phyloP scores from a whole-genome alignment of 2,888 invertebrate genomes.

The Stenurella melanura region DNA sequence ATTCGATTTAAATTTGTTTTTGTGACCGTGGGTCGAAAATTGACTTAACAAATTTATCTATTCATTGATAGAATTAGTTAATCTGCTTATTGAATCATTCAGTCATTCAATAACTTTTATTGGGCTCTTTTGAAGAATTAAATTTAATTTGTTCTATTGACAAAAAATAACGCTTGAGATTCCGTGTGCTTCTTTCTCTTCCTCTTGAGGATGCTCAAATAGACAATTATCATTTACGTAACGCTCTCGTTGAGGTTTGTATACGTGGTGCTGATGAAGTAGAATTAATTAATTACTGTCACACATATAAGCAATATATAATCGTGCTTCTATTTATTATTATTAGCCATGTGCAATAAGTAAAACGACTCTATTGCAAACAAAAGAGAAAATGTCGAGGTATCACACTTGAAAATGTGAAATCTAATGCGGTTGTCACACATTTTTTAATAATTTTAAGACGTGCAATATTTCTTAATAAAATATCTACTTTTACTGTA shows the following conservation, averaged over 20 bases:
- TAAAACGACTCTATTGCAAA: constrained; percentile 20
- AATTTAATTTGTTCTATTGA: constrained; percentile 36
- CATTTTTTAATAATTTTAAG: constrained; percentile 22
- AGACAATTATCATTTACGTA: constrained; percentile 24
- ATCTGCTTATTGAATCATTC: constrained; percentile 70
- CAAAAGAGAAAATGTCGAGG: constrained; percentile 41
- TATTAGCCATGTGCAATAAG: constrained; percentile 33
- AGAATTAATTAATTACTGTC: constrained; percentile 45
- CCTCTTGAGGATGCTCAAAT: constrained; percentile 18
- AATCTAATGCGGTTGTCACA: constrained; percentile 39
- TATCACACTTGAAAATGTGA: constrained; percentile 42
- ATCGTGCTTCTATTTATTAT: constrained; percentile 30
- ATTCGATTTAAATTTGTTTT: constrained; percentile 52
- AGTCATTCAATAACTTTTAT: constrained; percentile 45
- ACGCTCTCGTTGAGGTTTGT: neutral
- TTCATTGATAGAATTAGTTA: constrained; percentile 65
- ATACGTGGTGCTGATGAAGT: constrained; percentile 31
- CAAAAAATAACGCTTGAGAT: constrained; percentile 26
- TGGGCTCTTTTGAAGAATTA: constrained; percentile 42
- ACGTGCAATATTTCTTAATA: constrained; percentile 11
- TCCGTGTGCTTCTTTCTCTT: constrained; percentile 9
- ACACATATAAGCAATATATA: constrained; percentile 41
- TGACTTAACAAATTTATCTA: constrained; percentile 72
- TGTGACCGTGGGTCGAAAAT: constrained; percentile 60
- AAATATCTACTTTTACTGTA: constrained; percentile 10